phyloP scores from a whole-genome alignment of 2,113 vertebrate genomes.

The Mormoops blainvillei region DNA sequence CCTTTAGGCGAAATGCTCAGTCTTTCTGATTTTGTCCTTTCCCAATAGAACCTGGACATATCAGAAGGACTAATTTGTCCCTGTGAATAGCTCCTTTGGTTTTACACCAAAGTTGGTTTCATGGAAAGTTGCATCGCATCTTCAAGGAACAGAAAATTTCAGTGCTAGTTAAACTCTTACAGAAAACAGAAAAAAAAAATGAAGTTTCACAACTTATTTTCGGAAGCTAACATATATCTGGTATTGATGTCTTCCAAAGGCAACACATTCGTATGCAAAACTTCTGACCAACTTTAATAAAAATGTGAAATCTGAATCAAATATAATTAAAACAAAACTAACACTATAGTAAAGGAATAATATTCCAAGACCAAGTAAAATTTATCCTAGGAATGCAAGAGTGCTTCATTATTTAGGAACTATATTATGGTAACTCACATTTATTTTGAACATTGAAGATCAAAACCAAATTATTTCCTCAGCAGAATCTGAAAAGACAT shows the following conservation, averaged over 20 bases:
- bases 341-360: neutral
- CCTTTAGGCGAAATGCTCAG: neutral
- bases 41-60: neutral
- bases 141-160: neutral
- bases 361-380: neutral
- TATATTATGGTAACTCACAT: neutral
- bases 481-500: conserved; percentile 28
- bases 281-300: neutral
- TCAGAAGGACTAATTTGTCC: neutral
- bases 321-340: neutral
- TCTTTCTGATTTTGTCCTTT: neutral
- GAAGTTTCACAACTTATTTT: neutral
- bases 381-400: neutral
- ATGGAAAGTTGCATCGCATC: neutral
- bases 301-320: neutral
- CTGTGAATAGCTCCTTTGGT: neutral
- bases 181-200: neutral
- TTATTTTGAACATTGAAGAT: neutral
- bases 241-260: neutral
- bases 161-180: neutral
- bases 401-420: neutral
- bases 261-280: neutral
- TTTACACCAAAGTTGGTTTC: neutral
- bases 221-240: neutral
- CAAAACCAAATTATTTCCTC: neutral